Conservation (phyloP, 1,140 invertebrate species). For the Stenopsyche tienmushanensis region DNA sequence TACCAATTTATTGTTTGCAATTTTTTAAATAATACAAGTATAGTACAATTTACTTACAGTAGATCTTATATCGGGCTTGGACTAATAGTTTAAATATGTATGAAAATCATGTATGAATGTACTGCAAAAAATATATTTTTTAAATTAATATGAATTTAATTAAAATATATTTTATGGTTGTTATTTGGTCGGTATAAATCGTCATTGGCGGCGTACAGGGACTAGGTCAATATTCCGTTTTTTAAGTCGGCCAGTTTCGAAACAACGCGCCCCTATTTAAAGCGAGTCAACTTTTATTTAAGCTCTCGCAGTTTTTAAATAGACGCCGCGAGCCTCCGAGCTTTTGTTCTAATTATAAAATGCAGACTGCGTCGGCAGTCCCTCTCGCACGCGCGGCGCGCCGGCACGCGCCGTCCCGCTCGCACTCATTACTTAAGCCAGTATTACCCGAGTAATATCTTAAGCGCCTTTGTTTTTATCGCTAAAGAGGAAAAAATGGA, state of each 20-base stretch:
- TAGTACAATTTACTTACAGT: too few species aligned
- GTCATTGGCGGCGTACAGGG: too few species aligned
- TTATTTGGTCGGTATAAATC: too few species aligned
- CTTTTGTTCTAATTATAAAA: conserved; percentile 42
- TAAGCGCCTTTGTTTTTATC: conserved; percentile 37
- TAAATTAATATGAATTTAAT: too few species aligned
- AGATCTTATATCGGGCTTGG: too few species aligned
- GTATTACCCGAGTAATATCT: conserved; percentile 16
- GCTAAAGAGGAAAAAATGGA: conserved; percentile 17
- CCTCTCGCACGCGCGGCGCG: conserved; percentile 3
- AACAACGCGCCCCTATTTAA: conserved; percentile 10
- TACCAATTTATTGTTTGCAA: too few species aligned
- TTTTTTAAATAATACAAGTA: too few species aligned
- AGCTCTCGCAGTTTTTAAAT: conserved; percentile 35
- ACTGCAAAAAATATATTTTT: too few species aligned
- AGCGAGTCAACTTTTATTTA: conserved; percentile 28
- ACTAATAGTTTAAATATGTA: too few species aligned
- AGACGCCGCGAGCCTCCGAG: conserved; percentile 33
- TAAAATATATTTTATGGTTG: neutral
- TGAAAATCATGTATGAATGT: too few species aligned
- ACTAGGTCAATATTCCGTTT: neutral
- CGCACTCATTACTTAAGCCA: conserved; percentile 26
- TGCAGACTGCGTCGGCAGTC: conserved; percentile 28
- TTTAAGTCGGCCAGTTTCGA: conserved; percentile 10
- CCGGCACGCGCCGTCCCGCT: conserved; percentile 6